Percentiles rank a stretch among this genome's conserved stretches.
phyloP scores from a whole-genome alignment of 2,888 invertebrate species.

The Corbicula japonica region DNA sequence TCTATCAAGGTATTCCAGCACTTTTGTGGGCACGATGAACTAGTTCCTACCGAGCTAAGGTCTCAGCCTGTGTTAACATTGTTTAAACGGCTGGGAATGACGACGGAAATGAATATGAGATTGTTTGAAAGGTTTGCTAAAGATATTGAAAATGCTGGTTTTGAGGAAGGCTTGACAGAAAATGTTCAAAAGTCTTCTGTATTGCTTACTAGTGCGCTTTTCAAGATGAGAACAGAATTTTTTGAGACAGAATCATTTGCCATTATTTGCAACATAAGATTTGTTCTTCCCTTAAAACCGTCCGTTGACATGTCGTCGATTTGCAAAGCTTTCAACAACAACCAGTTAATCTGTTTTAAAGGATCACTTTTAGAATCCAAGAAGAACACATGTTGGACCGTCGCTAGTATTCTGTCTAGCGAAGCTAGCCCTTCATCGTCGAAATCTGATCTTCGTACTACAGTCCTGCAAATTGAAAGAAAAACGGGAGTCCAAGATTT shows the following conservation, averaged over 20 bases:
- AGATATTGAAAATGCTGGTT: neutral
- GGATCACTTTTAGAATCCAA: neutral
- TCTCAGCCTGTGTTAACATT: neutral
- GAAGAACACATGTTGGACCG: neutral
- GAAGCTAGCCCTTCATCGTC: too few species aligned
- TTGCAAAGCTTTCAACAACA: neutral
- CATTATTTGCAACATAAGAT: neutral
- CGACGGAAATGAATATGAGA: neutral
- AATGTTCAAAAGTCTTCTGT: neutral
- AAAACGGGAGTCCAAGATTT: too few species aligned
- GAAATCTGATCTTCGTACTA: too few species aligned
- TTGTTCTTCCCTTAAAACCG: neutral
- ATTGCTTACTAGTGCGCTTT: neutral
- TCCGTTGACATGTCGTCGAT: neutral
- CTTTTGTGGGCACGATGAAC: neutral
- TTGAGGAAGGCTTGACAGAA: neutral
- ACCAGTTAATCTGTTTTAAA: neutral
- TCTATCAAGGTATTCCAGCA: neutral
- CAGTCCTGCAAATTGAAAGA: too few species aligned
- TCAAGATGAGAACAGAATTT: neutral
- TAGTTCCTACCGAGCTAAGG: neutral
- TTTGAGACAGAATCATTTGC: neutral
- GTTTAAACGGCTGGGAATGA: neutral
- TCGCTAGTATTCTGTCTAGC: conserved; percentile 8
- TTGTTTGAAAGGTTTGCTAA: conserved; percentile 1